These are phyloP conservation scores for Watsonalla cultraria DNA, from an alignment of 2,888 invertebrate species.

Conservation along the genomic window DNA sequence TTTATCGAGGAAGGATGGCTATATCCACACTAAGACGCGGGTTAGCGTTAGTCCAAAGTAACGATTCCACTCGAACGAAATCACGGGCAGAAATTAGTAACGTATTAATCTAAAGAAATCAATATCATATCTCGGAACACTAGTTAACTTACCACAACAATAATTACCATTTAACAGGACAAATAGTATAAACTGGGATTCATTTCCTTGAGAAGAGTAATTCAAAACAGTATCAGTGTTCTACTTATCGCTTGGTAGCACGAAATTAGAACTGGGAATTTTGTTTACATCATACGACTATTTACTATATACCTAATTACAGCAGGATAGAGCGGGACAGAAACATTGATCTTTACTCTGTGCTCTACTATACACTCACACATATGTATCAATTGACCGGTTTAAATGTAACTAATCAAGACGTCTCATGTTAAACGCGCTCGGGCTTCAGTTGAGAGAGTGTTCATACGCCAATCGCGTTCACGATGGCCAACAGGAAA, in stretches of 20 bases:
- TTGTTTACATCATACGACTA: background rate
- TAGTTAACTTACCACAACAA: too few species aligned
- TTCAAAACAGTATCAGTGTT: too few species aligned
- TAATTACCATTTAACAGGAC: too few species aligned
- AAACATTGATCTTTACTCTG: constrained; percentile 22
- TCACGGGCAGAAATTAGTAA: too few species aligned
- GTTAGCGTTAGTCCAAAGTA: too few species aligned
- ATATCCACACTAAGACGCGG: too few species aligned
- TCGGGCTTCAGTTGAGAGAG: constrained; percentile 16
- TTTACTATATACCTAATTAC: background rate
- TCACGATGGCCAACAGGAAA: constrained; percentile 51
- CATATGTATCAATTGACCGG: constrained; percentile 14
- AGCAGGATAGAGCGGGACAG: constrained; percentile 23
- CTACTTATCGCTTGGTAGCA: background rate
- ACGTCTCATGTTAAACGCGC: constrained; percentile 24
- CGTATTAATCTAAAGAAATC: too few species aligned
- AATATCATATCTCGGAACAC: too few species aligned
- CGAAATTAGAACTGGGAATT: background rate
- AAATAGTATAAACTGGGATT: too few species aligned
- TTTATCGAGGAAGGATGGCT: too few species aligned
- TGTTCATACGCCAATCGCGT: constrained; percentile 8
- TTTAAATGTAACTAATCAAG: constrained; percentile 30
- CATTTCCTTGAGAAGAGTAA: too few species aligned
- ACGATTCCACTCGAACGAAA: too few species aligned
- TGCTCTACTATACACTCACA: constrained; percentile 22